Evolutionary conservation across 2,113 vertebrate genomes (phyloP).

Genomic region (mouse (Mus musculus)): DNA sequence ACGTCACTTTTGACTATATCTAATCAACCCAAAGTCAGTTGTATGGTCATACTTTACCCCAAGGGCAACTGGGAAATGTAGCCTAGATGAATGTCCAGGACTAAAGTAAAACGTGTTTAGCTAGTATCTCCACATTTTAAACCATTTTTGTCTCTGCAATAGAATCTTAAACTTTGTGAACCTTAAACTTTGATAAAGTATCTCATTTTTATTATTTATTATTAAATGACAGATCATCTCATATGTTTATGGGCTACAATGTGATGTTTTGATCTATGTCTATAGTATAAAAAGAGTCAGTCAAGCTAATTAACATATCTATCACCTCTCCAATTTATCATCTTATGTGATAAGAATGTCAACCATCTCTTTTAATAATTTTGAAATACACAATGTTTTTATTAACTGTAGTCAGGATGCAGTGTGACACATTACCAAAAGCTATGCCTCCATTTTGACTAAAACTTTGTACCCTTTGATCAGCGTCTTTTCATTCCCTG

Average conservation of each 20-base stretch:
- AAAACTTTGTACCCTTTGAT: slow-evolving; percentile 17
- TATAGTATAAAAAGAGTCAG: not conserved
- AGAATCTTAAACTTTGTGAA: not conserved
- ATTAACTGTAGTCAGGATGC: not conserved
- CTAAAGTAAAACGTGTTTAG: slow-evolving; percentile 9
- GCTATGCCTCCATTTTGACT: not conserved
- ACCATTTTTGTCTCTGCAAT: slow-evolving; percentile 28
- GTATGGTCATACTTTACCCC: not conserved
- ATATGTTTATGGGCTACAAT: slow-evolving; percentile 9
- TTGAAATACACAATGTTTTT: slow-evolving; percentile 6
- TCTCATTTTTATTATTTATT: slow-evolving; percentile 31
- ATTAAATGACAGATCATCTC: slow-evolving; percentile 21
- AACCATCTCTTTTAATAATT: slow-evolving; percentile 17
- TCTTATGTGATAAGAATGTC: not conserved
- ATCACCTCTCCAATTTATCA: not conserved
- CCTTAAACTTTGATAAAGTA: slow-evolving; percentile 22
- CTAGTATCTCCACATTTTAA: not conserved
- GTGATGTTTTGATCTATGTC: not conserved
- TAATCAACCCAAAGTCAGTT: slow-evolving; percentile 12
- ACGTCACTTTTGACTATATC: not conserved
- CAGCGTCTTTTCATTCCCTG: not conserved
- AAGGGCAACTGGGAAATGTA: not conserved
- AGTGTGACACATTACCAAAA: not conserved
- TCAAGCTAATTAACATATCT: slow-evolving; percentile 12
- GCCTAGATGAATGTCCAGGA: not conserved